Conservation (phyloP, 2,113 vertebrate species). For the Suricata suricatta region DNA sequence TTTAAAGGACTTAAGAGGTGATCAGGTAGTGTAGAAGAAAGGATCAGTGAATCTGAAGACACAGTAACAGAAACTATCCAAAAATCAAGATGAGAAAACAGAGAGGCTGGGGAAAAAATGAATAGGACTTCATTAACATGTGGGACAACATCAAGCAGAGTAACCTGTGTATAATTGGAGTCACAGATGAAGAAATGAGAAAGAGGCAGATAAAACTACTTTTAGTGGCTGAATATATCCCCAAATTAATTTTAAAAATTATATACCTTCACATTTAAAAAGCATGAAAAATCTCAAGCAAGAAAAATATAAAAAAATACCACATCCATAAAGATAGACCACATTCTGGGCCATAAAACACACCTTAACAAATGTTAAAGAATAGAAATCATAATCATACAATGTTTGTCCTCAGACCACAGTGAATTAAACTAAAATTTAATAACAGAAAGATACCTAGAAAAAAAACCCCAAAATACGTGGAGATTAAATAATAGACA, state of each 20-base stretch:
- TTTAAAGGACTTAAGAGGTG: background rate
- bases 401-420: background rate
- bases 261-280: background rate
- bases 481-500: background rate
- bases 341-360: background rate
- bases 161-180: background rate
- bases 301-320: background rate
- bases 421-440: background rate
- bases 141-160: background rate
- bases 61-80: background rate
- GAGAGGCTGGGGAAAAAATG: background rate
- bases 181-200: background rate
- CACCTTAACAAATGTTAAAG: background rate
- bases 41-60: background rate
- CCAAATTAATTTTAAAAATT: background rate
- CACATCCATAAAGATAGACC: background rate
- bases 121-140: background rate
- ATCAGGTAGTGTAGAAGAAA: constrained; percentile 1
- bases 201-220: background rate
- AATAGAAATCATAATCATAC: background rate
- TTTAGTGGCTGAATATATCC: background rate
- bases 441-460: background rate
- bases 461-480: background rate
- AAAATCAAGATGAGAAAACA: background rate
- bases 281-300: background rate